Conservation (phyloP, 2,888 invertebrate species). For the Galeopsomyia nigrocyanea region DNA sequence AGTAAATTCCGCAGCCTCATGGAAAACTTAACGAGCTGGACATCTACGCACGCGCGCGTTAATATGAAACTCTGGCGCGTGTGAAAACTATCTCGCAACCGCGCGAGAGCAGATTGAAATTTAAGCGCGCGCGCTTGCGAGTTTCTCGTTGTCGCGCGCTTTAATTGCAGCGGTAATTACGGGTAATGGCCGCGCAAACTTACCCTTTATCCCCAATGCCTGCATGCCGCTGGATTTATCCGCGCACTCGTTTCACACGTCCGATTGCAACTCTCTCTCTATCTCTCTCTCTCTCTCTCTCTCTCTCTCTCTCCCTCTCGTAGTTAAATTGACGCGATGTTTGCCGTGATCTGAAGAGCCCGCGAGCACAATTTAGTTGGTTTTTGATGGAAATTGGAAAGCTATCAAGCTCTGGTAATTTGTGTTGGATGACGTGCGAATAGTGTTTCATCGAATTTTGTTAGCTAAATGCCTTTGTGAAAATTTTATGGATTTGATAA, state of each 20-base stretch:
- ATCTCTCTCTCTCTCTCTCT: no score
- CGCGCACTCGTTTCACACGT: constrained; percentile 52
- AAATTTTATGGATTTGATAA: no score
- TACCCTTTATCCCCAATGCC: constrained; percentile 19
- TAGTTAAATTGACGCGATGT: no score
- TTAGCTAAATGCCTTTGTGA: no score
- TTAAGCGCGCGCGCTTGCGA: constrained; percentile 8
- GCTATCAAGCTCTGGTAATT: no score
- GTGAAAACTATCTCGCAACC: not conserved
- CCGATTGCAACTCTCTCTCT: constrained; percentile 10
- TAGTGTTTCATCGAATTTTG: no score
- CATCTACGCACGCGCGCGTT: constrained; percentile 3
- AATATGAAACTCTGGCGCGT: not conserved
- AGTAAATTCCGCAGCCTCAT: not conserved
- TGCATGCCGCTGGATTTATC: constrained; percentile 47
- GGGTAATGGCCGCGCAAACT: constrained; percentile 23
- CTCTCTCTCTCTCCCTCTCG: no score
- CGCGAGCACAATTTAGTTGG: no score
- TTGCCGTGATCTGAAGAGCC: no score
- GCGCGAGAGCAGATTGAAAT: constrained; percentile 22
- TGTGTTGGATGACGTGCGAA: no score
- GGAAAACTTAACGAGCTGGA: constrained; percentile 19
- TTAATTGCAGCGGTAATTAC: constrained; percentile 30
- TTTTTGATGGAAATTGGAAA: no score
- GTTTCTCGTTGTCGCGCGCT: constrained; percentile 1